phyloP scores from a whole-genome alignment of 2,113 vertebrate species.

The Connochaetes taurinus region DNA sequence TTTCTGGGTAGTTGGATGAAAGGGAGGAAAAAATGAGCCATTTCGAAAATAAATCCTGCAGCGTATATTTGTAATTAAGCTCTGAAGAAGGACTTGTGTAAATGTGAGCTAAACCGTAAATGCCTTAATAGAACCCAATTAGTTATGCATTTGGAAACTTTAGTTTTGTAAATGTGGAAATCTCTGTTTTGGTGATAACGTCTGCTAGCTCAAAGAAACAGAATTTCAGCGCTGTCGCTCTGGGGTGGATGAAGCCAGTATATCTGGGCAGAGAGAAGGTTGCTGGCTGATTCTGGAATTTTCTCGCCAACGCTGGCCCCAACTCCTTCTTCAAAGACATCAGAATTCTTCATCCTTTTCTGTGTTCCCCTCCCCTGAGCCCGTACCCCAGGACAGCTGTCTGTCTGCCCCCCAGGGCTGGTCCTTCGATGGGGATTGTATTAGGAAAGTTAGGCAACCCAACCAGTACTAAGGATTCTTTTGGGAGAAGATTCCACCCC shows the following conservation, averaged over 20 bases:
- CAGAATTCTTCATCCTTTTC: background rate
- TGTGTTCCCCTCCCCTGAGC: background rate
- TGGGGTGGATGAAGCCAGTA: background rate
- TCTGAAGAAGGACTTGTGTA: background rate
- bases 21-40: background rate
- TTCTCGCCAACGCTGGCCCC: background rate
- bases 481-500: rapidly evolving
- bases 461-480: too few species aligned
- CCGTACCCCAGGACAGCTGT: rapidly evolving
- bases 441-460: rapidly evolving
- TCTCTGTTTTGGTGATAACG: rapidly evolving
- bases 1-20: background rate
- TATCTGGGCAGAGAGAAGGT: too few species aligned
- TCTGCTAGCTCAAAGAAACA: too few species aligned
- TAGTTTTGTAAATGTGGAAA: background rate
- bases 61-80: background rate
- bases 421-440: rapidly evolving
- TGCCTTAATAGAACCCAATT: background rate
- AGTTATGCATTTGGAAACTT: background rate
- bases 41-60: background rate
- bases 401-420: too few species aligned
- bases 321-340: background rate
- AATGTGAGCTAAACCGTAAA: background rate
- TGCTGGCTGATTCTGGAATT: background rate
- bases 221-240: background rate